A percentile compares a stretch with the other conserved stretches of the same genome.
Conservation (phyloP, 2,797 vertebrate species). For the Arctocebus calabarensis region DNA sequence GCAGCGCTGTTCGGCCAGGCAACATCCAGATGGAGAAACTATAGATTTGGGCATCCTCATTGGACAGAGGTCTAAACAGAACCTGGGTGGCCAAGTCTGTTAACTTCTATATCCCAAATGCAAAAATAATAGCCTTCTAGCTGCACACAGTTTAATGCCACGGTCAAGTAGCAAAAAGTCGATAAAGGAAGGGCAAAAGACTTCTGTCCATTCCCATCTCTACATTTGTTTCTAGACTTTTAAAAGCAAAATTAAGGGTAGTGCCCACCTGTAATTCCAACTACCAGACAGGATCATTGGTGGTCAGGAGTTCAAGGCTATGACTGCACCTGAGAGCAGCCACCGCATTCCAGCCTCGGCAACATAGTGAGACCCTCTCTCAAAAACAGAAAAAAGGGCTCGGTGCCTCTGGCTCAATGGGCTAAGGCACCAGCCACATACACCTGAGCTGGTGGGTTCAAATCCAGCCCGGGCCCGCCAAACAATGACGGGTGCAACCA, state of each 20-base stretch:
- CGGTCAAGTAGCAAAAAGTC: not conserved
- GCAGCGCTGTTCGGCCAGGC: not conserved
- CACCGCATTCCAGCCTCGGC: too few species aligned
- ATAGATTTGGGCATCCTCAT: not conserved
- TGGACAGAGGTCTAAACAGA: not conserved
- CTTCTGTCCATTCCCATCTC: not conserved
- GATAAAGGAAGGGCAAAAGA: not conserved
- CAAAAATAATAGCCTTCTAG: not conserved
- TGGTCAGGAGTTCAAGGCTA: too few species aligned
- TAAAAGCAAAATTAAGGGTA: not conserved
- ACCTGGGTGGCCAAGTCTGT: not conserved
- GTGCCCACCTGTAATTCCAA: too few species aligned
- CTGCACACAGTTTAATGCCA: not conserved
- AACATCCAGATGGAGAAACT: not conserved
- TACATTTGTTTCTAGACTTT: not conserved
- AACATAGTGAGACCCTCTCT: too few species aligned
- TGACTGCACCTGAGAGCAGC: too few species aligned
- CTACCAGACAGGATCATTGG: too few species aligned
- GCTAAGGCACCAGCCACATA: too few species aligned
- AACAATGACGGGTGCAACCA: too few species aligned
- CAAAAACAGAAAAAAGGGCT: too few species aligned
- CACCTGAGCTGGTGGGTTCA: too few species aligned
- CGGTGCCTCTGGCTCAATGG: too few species aligned
- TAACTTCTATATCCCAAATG: not conserved
- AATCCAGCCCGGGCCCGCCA: too few species aligned